Evolutionary conservation across 2,797 vertebrate species (phyloP), one percentile per base, ranked within the genome.

Genomic region (Numenius phaeopus): DNA sequence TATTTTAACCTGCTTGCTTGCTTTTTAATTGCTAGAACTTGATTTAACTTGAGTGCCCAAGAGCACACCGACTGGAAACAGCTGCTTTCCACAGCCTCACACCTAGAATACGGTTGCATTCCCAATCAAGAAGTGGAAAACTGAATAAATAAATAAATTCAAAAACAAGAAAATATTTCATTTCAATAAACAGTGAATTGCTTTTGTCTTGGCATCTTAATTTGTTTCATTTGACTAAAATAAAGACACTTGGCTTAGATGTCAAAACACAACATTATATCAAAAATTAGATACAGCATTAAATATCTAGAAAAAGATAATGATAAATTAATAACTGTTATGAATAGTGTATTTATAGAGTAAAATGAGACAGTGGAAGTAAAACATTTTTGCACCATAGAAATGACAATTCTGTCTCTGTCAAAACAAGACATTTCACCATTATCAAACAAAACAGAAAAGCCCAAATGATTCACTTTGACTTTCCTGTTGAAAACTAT

Each of bases 391-490:
- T 92, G 70, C 62, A 82, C 69, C 46, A 62, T 7, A 59, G 80
- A 91, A 94, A 86, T 57, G 12, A 89, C 46, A 93, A 61, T 59
- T 57, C 55, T 69, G 24, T 50, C 46, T 72, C 65, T 88, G 81
- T 90, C 86, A 89, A 94, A 95, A 91, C 64, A 93, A 91, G 75
- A 73, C 23, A 85, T 75, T 89, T 87, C 49, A 82, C 54, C 57
- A 77, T 54, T 87, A 85, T 39, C 69, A 92, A 97, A 94, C 64
- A 87, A 79, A 95, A 42, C 49, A 85, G n/a, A 87, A 78, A 83
- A 92, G 40, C 30, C 52, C 50, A 87, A 83, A 92, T 57, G 40
- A 87, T 83, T 91, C 66, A 73, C 42, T 94, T 82, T 67, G 59
- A 80, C 64, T 92, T 94, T 78, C 52, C 47, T 79, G 22, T 57